A percentile compares a stretch with the other conserved stretches of the same genome.
Evolutionary conservation across 2,888 invertebrate species (phyloP).

Genomic region (Chromoteleia sp.): DNA sequence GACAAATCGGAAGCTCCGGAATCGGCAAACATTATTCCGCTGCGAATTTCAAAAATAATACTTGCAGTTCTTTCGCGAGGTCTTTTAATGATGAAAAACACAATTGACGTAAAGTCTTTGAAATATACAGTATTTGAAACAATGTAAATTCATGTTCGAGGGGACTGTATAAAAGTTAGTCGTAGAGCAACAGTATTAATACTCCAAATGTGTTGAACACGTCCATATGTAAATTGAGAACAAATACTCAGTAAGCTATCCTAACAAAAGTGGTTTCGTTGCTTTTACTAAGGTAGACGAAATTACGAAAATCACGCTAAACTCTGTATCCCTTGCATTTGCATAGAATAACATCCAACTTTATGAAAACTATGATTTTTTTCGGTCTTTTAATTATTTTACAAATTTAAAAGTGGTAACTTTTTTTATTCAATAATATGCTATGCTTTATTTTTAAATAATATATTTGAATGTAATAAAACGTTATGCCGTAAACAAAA

Average conservation of each 20-base stretch:
- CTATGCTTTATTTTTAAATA: too few relatives aligned
- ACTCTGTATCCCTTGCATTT: conserved; percentile 17
- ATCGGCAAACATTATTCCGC: too few relatives aligned
- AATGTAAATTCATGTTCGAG: conserved; percentile 38
- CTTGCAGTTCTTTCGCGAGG: too few relatives aligned
- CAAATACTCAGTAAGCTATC: conserved; percentile 45
- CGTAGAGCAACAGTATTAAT: conserved; percentile 31
- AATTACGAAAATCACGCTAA: conserved; percentile 37
- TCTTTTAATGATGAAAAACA: too few relatives aligned
- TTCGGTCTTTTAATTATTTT: background rate
- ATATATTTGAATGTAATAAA: too few relatives aligned
- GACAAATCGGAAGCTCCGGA: too few relatives aligned
- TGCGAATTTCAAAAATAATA: too few relatives aligned
- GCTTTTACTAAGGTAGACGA: conserved; percentile 34
- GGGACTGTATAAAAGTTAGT: conserved; percentile 28
- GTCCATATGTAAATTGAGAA: conserved; percentile 50
- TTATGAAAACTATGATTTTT: background rate
- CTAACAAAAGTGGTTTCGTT: conserved; percentile 38
- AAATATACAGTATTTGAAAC: background rate
- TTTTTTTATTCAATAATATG: too few relatives aligned
- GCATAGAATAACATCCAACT: conserved; percentile 13
- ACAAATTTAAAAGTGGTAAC: too few relatives aligned
- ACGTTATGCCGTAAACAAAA: too few relatives aligned
- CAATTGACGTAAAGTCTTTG: background rate
- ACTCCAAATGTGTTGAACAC: conserved; percentile 46